A percentile compares a stretch with the other conserved stretches of the same genome.
Evolutionary conservation across 2,888 invertebrate genomes (phyloP).

Genomic region (Drosophila nr. medialis): DNA sequence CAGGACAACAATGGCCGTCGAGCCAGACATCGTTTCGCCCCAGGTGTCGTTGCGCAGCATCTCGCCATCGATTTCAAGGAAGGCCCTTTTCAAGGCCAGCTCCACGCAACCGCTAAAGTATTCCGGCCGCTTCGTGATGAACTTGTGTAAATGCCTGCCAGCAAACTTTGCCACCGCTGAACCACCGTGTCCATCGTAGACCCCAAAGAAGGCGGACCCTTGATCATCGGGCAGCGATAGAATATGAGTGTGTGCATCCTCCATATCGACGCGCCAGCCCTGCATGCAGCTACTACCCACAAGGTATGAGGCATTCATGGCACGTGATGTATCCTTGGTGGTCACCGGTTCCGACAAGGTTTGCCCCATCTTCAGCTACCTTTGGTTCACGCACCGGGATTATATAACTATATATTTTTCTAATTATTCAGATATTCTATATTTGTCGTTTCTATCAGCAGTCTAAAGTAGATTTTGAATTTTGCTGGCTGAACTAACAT

Average conservation of each 20-base stretch:
- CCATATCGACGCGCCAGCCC: constrained; percentile 99
- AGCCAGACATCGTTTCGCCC: constrained; percentile 96
- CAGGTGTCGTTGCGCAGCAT: constrained; percentile 95
- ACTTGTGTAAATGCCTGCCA: constrained; percentile 97
- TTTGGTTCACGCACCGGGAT: background rate
- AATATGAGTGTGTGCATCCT: constrained; percentile 99
- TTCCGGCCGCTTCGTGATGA: constrained; percentile 92
- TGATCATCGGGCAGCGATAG: constrained; percentile 97
- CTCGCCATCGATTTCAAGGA: constrained; percentile 94
- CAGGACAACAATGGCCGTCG: constrained; percentile 95
- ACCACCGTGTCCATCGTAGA: constrained; percentile 92
- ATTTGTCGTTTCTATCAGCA: constrained; percentile 7
- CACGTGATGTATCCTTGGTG: constrained; percentile 92
- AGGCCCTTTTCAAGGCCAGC: constrained; percentile 94
- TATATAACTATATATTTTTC: constrained; percentile 1
- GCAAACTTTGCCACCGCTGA: constrained; percentile 97
- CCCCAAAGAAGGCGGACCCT: constrained; percentile 96
- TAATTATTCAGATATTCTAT: constrained; percentile 10
- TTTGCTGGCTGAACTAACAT: constrained; percentile 34
- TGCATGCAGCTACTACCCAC: constrained; percentile 99
- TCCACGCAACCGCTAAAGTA: constrained; percentile 91
- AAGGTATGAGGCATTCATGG: constrained; percentile 88
- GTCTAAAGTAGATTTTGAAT: constrained; percentile 32
- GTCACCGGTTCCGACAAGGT: constrained; percentile 98
- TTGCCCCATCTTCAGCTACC: constrained; percentile 92